phyloP scores from a whole-genome alignment of 1,140 invertebrate species.

The Venturia canescens region DNA sequence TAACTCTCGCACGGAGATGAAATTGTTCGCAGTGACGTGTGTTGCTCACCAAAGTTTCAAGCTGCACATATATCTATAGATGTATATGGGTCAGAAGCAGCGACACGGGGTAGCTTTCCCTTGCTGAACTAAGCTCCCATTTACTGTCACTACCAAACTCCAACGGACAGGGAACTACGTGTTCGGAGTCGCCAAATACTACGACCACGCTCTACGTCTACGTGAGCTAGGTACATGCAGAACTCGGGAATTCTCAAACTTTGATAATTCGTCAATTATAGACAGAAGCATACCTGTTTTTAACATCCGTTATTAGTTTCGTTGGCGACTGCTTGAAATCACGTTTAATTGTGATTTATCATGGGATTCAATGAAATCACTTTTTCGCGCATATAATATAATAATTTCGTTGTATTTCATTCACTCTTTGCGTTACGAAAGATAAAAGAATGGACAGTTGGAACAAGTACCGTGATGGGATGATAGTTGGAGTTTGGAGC shows the following conservation, averaged over 20 bases:
- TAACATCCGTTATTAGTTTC: neutral
- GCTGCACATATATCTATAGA: neutral
- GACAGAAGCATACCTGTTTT: neutral
- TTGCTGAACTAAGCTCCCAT: slow-evolving; percentile 18
- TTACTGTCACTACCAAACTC: slow-evolving; percentile 22
- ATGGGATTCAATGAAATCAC: too few relatives aligned
- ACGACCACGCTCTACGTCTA: neutral
- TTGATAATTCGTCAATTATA: slow-evolving; percentile 15
- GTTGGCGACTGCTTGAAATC: neutral
- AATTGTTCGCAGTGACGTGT: slow-evolving; percentile 50
- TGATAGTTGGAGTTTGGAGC: too few relatives aligned
- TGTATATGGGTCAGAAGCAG: neutral
- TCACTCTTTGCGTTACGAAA: too few relatives aligned
- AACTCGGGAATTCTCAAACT: neutral
- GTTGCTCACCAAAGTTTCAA: slow-evolving; percentile 12
- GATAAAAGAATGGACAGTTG: too few relatives aligned
- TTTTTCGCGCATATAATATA: too few relatives aligned
- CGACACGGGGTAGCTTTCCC: slow-evolving; percentile 16
- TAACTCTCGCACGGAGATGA: slow-evolving; percentile 44
- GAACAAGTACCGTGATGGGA: too few relatives aligned
- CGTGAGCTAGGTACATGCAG: slow-evolving; percentile 15
- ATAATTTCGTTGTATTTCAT: too few relatives aligned
- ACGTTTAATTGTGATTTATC: too few relatives aligned
- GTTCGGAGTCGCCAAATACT: slow-evolving; percentile 18
- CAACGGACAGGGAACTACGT: slow-evolving; percentile 21